Base-by-base conservation (phyloP, 2,888 invertebrate species). In the Lottia gigantea region DNA sequence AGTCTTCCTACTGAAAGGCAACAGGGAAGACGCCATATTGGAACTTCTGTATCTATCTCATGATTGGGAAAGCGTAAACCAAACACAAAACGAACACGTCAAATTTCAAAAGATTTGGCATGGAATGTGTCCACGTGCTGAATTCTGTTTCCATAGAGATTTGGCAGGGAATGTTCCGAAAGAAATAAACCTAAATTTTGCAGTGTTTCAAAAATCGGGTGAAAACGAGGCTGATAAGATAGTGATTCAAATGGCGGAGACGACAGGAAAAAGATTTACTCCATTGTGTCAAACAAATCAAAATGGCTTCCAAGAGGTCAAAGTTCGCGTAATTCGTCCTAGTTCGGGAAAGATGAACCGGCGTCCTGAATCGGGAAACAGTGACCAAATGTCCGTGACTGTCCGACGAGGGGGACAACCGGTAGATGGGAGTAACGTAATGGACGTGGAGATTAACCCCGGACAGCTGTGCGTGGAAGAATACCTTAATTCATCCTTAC, bases 71-170 rank as follows among this genome's bases (percentile, higher is more conserved):
- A 49, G 72, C 11, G 71, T 82, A 7, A 77, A 78, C n/a, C 62
- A 70, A 1, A 66, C 67, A 7, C 61, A 71, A 4, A 46, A 63
- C 11, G 76, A 78, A 16, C 76, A 72, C 14, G 69, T 79, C 1
- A 72, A 74, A 11, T 82, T 79, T 61, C 64, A 80, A 3, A 72
- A 75, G n/a, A 77, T 82, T 16, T 80, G 82, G 82, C 82, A 82
- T 26, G 80, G 80, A 16, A 74, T 78, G 25, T 82, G 82, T 70
- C 82, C 82, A 1, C 77, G 80, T 62, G 68, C 78, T 6, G 69
- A 78, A 4, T 67, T 82, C 16, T 80, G 80, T 26, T 82, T 78
- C 67, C 72, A 71, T 45, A 71, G 78, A 19, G 63, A 64, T 15
- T 16, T 49, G 64, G 49, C 46, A 4, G 46, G 49, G 12, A n/a